These are phyloP conservation scores for Microcebus lehilahytsara DNA, from an alignment of 2,113 vertebrate species.

Conservation along the genomic window DNA sequence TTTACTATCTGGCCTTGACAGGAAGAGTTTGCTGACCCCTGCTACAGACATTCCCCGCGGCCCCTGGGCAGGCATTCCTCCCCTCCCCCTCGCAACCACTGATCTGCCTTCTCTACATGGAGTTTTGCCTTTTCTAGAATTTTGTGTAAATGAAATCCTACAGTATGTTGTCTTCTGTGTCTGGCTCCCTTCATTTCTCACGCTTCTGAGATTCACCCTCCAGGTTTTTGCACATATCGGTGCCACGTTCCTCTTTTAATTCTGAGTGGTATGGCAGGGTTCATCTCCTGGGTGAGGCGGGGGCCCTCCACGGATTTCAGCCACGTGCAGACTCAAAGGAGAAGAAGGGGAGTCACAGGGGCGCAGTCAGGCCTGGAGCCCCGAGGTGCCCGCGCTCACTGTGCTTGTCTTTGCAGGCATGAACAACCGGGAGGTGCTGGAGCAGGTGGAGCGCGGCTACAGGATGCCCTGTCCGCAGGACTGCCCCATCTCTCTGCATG, in stretches of 20 bases:
- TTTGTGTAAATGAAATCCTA: conserved; percentile 17
- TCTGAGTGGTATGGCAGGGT: not conserved
- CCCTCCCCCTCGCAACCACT: not conserved
- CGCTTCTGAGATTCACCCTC: not conserved
- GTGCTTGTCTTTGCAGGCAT: conserved; percentile 87
- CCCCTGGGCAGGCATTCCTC: not conserved
- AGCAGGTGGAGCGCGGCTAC: conserved; percentile 98
- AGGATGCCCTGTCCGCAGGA: conserved; percentile 97
- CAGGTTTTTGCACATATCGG: not conserved
- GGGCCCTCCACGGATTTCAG: not conserved
- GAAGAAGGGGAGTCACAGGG: fast-evolving
- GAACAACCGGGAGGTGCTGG: conserved; percentile 99
- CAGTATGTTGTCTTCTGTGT: not conserved
- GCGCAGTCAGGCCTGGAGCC: not conserved
- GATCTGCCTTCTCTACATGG: conserved; percentile 6
- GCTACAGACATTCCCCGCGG: not conserved
- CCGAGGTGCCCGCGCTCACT: not conserved
- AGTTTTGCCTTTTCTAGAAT: conserved; percentile 7
- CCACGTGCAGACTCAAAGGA: not conserved
- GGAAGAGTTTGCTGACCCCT: not conserved
- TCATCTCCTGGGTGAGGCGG: too few species aligned
- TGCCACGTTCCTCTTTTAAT: not conserved
- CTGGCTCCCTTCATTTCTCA: conserved; percentile 27
- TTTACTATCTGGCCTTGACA: not conserved
- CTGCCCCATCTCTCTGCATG: conserved; percentile 96